These are phyloP conservation scores for Paratilapia polleni DNA, from an alignment of 2,113 vertebrate species.

Conservation along the genomic window DNA sequence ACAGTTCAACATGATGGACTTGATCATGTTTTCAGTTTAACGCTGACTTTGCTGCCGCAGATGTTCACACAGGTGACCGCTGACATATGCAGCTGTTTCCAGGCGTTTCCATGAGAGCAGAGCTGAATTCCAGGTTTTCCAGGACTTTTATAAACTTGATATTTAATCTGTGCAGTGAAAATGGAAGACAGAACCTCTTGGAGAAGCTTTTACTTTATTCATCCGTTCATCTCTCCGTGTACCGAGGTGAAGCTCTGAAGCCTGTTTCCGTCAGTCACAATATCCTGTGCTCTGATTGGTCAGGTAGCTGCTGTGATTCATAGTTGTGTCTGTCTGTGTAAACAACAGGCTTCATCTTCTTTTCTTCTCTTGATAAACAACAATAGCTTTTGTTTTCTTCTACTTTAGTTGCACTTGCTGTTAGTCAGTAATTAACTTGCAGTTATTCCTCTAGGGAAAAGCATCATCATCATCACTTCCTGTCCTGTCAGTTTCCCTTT, in stretches of 20 bases:
- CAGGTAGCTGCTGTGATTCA: constrained; percentile 15
- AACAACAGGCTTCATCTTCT: not conserved
- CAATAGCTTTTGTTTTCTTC: not conserved
- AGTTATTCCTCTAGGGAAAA: not conserved
- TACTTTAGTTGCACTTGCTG: not conserved
- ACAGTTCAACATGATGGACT: not conserved
- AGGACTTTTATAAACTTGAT: not conserved
- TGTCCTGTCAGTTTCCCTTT: not conserved
- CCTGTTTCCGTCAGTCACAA: not conserved
- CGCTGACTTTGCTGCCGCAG: not conserved
- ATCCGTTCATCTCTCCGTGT: not conserved
- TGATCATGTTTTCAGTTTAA: not conserved
- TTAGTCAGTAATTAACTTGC: not conserved
- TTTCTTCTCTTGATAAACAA: not conserved
- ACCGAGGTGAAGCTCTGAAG: constrained; percentile 4
- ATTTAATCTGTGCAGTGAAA: constrained; percentile 9
- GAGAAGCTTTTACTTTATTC: not conserved
- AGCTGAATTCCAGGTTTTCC: not conserved
- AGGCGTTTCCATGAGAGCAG: constrained; percentile 1
- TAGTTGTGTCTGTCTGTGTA: constrained; percentile 38
- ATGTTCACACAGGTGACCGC: no score
- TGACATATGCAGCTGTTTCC: not conserved
- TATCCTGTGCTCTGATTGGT: constrained; percentile 33
- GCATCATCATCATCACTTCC: not conserved
- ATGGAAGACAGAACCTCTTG: constrained; percentile 49